phyloP scores from a whole-genome alignment of 2,888 invertebrate genomes.

The Apotomis turbidana region DNA sequence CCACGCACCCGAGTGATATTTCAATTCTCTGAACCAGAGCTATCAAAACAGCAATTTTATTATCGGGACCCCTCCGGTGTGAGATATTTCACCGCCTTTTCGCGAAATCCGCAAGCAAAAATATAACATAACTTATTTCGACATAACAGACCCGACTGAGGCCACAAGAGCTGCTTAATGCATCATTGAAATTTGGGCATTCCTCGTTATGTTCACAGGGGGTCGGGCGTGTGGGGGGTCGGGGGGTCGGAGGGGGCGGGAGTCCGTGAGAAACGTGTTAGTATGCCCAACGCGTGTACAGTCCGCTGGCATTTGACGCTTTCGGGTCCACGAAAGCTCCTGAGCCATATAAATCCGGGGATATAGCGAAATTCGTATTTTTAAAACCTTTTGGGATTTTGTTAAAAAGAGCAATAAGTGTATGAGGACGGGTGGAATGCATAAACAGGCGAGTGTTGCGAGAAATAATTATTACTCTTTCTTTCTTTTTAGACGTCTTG shows the following conservation, averaged over 20 bases:
- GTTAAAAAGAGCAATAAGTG: conserved; percentile 40
- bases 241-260: conserved; percentile 30
- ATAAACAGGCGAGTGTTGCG: conserved; percentile 24
- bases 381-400: conserved; percentile 35
- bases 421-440: conserved; percentile 16
- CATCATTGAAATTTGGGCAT: conserved; percentile 54
- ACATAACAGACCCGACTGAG: conserved; percentile 18
- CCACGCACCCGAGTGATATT: conserved; percentile 7
- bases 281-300: conserved; percentile 51
- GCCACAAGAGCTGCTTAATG: conserved; percentile 49
- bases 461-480: conserved; percentile 17
- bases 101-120: conserved; percentile 32
- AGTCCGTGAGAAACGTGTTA: conserved; percentile 46
- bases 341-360: conserved; percentile 39
- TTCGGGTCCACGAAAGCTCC: conserved; percentile 44
- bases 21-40: conserved; percentile 19
- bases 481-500: conserved; percentile 6
- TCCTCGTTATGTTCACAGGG: conserved; percentile 47
- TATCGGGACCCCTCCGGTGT: conserved; percentile 11
- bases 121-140: conserved; percentile 35
- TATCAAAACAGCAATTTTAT: conserved; percentile 25
- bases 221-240: conserved; percentile 17
- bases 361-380: conserved; percentile 33
- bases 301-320: conserved; percentile 51
- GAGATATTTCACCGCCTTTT: conserved; percentile 27